A percentile compares a stretch with the other conserved stretches of the same genome.
phyloP scores from a whole-genome alignment of 2,888 invertebrate genomes.

The Incurvaria masculella region DNA sequence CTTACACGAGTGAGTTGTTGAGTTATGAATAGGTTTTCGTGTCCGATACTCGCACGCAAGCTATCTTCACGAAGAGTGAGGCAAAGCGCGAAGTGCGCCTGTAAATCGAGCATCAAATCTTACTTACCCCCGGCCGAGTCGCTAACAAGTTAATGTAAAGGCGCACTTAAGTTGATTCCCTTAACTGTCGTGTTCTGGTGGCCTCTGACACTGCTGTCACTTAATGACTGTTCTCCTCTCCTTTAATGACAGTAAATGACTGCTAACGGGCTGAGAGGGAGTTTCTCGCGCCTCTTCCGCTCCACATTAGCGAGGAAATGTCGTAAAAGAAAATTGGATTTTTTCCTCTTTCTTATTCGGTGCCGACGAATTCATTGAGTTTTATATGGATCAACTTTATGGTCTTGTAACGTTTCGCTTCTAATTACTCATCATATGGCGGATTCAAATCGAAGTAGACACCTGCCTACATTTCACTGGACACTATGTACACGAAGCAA shows the following conservation, averaged over 20 bases:
- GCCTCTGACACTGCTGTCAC: slow-evolving; percentile 8
- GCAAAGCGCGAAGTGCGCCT: background rate
- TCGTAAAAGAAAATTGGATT: slow-evolving; percentile 49
- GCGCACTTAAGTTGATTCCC: background rate
- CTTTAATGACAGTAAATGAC: slow-evolving; percentile 41
- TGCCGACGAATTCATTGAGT: background rate
- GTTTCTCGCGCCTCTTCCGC: background rate
- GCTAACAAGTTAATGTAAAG: background rate
- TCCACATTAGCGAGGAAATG: slow-evolving; percentile 22
- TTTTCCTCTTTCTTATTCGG: slow-evolving; percentile 23
- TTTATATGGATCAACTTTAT: too few species aligned
- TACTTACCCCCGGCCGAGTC: background rate
- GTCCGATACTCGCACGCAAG: too few species aligned
- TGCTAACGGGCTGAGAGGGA: slow-evolving; percentile 20
- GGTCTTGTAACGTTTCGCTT: too few species aligned
- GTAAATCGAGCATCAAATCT: too few species aligned
- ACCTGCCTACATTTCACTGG: too few species aligned
- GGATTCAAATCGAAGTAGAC: too few species aligned
- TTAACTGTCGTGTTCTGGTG: background rate
- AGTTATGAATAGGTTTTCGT: too few species aligned
- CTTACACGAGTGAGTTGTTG: too few species aligned
- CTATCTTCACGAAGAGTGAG: too few species aligned
- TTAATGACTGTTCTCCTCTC: slow-evolving; percentile 17
- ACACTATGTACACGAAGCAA: too few species aligned
- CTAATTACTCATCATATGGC: too few species aligned